phyloP scores from a whole-genome alignment of 2,888 invertebrate species.

The Branchipolynoe longqiensis region DNA sequence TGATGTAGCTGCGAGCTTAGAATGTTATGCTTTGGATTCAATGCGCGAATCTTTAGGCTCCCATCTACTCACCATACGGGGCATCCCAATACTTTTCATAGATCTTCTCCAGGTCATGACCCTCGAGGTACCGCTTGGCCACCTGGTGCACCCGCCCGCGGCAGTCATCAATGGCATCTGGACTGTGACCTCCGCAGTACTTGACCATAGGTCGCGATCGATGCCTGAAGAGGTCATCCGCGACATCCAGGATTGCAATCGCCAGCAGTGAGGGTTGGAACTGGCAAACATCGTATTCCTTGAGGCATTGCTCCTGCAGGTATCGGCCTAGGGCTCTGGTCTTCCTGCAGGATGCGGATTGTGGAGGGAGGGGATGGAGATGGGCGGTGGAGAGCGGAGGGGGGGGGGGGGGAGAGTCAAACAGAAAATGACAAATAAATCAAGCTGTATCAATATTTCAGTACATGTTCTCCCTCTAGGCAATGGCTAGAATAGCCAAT shows the following conservation, averaged over 20 bases:
- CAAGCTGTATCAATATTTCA: slow-evolving; percentile 15
- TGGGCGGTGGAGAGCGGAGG: too few relatives aligned
- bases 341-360: too few relatives aligned
- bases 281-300: slow-evolving; percentile 74
- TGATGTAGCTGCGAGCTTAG: too few relatives aligned
- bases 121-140: not conserved
- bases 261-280: slow-evolving; percentile 73
- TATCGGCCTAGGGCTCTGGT: slow-evolving; percentile 21
- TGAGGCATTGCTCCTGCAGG: slow-evolving; percentile 72
- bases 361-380: too few relatives aligned
- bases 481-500: not conserved
- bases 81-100: slow-evolving; percentile 1
- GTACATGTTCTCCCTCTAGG: not conserved
- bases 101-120: not conserved
- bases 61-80: not conserved
- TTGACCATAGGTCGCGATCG: not conserved
- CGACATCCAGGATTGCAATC: slow-evolving; percentile 13
- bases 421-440: not conserved
- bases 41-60: too few relatives aligned
- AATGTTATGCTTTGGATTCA: too few relatives aligned
- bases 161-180: slow-evolving; percentile 9
- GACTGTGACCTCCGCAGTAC: slow-evolving; percentile 33
- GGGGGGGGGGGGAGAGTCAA: too few relatives aligned
- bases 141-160: not conserved
- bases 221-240: not conserved